Conservation (phyloP, 2,888 invertebrate genomes). For the Trissolcus japonicus region DNA sequence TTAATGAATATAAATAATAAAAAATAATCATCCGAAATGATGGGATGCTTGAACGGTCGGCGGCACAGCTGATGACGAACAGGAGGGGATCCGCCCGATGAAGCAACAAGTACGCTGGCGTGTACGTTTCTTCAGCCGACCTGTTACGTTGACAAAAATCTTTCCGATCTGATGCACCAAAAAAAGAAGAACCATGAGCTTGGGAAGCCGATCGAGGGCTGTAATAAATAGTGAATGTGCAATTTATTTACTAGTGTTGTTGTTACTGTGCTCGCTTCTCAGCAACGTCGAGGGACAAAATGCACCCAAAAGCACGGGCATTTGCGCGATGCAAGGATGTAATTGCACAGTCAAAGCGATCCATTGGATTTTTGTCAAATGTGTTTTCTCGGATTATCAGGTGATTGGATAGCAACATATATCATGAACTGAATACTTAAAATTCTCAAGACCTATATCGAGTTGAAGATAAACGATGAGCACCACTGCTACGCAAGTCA, state of each 20-base stretch:
- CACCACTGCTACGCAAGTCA: conserved; percentile 60
- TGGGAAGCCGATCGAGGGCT: conserved; percentile 57
- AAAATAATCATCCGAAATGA: not conserved
- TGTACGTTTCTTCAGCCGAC: conserved; percentile 9
- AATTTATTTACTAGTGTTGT: conserved; percentile 65
- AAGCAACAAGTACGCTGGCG: conserved; percentile 35
- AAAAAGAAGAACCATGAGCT: conserved; percentile 47
- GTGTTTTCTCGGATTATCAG: conserved; percentile 80
- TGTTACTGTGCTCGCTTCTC: conserved; percentile 58
- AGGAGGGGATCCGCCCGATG: conserved; percentile 11
- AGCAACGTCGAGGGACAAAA: conserved; percentile 61
- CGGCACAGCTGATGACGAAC: not conserved
- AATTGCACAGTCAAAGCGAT: conserved; percentile 79
- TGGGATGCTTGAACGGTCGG: not conserved
- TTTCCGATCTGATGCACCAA: conserved; percentile 28
- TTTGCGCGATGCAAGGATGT: conserved; percentile 81
- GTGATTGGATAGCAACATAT: conserved; percentile 78
- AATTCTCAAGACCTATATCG: not conserved
- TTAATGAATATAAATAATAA: no score
- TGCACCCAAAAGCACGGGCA: conserved; percentile 68
- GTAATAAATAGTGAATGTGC: conserved; percentile 61
- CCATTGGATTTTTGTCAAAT: conserved; percentile 82
- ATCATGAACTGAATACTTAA: no score
- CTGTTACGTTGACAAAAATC: conserved; percentile 10
- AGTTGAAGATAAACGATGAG: conserved; percentile 47